A percentile compares a stretch with the other conserved stretches of the same genome.
Evolutionary conservation across 2,113 vertebrate species (phyloP).

Genomic region (Clupea harengus): DNA sequence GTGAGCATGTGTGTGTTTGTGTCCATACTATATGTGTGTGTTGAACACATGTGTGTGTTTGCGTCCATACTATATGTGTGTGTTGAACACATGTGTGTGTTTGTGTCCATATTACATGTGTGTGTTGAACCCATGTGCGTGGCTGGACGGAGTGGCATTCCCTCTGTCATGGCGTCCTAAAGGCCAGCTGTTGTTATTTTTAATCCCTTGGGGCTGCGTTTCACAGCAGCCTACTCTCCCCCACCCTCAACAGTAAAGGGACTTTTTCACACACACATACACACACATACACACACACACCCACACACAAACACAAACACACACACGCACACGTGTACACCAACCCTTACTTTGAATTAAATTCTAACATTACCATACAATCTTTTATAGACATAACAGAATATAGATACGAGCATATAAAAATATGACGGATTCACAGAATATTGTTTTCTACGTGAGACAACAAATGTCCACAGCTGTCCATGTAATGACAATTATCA

Average conservation of each 20-base stretch:
- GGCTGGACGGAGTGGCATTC: constrained; percentile 50
- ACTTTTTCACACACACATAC: constrained; percentile 33
- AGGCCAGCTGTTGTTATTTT: constrained; percentile 79
- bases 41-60: not conserved
- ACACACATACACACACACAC: constrained; percentile 27
- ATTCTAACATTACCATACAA: not conserved
- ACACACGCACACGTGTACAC: not conserved
- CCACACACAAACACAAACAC: constrained; percentile 23
- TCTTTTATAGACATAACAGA: not conserved
- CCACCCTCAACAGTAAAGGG: constrained; percentile 41
- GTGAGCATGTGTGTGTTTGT: not conserved
- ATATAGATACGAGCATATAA: not conserved
- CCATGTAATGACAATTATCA: not conserved
- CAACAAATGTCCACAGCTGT: not conserved
- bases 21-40: not conserved
- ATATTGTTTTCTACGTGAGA: not conserved
- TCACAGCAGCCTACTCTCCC: constrained; percentile 56
- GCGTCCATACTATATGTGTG: not conserved
- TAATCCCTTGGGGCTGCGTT: constrained; percentile 69
- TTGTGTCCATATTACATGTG: no score
- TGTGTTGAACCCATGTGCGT: not conserved
- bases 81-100: not conserved
- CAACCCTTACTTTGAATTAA: not conserved
- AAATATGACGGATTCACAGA: not conserved
- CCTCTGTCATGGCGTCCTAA: constrained; percentile 62